Conservation (phyloP, 2,797 vertebrate genomes). For the Linurgus olivaceus region DNA sequence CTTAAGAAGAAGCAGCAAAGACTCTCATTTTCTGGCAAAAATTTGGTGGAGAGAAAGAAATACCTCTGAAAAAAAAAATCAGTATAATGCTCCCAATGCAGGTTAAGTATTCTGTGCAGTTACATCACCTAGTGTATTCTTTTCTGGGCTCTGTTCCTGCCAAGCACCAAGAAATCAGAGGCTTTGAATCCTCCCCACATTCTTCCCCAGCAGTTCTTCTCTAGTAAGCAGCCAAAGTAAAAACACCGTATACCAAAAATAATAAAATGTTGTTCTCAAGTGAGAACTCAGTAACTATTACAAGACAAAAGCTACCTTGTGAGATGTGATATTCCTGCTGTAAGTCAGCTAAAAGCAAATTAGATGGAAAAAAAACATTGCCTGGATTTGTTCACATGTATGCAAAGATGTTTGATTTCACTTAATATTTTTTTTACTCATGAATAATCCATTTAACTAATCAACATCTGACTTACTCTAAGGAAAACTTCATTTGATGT, state of each 20-base stretch:
- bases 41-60: background rate
- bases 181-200: background rate
- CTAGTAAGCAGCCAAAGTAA: background rate
- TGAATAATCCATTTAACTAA: constrained; percentile 32
- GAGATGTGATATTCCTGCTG: background rate
- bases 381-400: background rate
- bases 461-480: background rate
- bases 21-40: background rate
- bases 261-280: background rate
- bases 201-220: background rate
- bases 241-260: background rate
- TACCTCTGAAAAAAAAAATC: background rate
- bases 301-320: background rate
- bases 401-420: background rate
- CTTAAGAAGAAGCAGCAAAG: background rate
- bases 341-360: background rate
- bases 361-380: background rate
- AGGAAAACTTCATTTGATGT: background rate
- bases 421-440: background rate
- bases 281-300: background rate
- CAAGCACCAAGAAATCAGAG: background rate
- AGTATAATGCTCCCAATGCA: background rate
- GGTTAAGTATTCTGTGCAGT: background rate
- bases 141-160: background rate
- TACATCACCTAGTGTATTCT: background rate